These are phyloP conservation scores for Condylostylus longicornis DNA, from an alignment of 1,140 invertebrate genomes.

Conservation along the genomic window DNA sequence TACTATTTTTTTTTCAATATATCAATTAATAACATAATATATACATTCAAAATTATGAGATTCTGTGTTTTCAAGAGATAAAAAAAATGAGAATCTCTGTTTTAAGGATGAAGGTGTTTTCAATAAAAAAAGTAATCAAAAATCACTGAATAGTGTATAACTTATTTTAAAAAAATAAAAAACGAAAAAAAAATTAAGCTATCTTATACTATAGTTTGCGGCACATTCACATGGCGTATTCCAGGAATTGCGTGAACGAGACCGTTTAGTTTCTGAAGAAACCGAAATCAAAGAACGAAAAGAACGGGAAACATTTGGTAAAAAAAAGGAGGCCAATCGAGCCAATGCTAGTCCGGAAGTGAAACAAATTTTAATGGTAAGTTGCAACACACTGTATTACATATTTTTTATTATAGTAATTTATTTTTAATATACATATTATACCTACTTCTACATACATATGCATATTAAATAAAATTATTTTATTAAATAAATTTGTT, in stretches of 20 bases:
- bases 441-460: neutral
- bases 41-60: slow-evolving; percentile 3
- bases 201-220: slow-evolving; percentile 29
- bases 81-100: too few species aligned
- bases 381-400: slow-evolving; percentile 6
- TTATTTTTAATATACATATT: too few species aligned
- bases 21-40: too few species aligned
- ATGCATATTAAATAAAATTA: neutral
- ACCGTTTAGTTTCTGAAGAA: slow-evolving; percentile 54
- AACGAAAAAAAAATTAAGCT: slow-evolving; percentile 17
- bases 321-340: slow-evolving; percentile 83
- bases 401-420: neutral
- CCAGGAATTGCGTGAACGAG: slow-evolving; percentile 69
- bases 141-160: slow-evolving; percentile 1
- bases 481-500: slow-evolving; percentile 8
- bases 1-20: too few species aligned
- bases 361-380: slow-evolving; percentile 80
- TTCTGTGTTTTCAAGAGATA: neutral
- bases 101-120: too few species aligned
- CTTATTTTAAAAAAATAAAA: slow-evolving; percentile 4
- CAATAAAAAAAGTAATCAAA: slow-evolving; percentile 5
- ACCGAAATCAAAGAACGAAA: slow-evolving; percentile 33
- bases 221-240: slow-evolving; percentile 33
- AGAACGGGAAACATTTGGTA: slow-evolving; percentile 44
- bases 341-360: slow-evolving; percentile 90